Evolutionary conservation across 2,113 vertebrate species (phyloP), one percentile per base, ranked within the genome.

Genomic region (Alethe castanea): DNA sequence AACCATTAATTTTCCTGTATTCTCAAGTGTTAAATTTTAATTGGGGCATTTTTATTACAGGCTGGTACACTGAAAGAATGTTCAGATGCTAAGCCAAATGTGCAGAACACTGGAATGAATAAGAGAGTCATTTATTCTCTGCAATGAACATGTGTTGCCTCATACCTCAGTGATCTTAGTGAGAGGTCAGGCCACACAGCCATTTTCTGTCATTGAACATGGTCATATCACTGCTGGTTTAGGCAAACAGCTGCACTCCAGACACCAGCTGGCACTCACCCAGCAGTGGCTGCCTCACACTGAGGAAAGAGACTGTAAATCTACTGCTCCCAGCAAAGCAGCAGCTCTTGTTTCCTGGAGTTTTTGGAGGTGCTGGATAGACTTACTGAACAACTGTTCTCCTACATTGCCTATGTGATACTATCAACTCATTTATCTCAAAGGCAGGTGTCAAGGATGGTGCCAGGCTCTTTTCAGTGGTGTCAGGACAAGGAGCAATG

Each of bases 21-120:
- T 92, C 44, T 93, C 71, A 77, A 88, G 92, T 90, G 79, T 94
- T 96, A 92, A n/a, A 88, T 94, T 93, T 93, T 94, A 95, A 94
- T 91, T 95, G 72, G 56, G 31, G 25, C n/a, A 83, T 74, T 91
- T 94, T 88, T 86, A 67, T 80, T 94, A 66, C 66, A 93, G 81
- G 28, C n/a, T 62, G 18, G 60, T 60, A 88, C 48, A 67, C 36
- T 42, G 59, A 50, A 93, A 77, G 54, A 94, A 73, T 45, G 60
- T 71, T 84, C 69, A 84, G 76, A 81, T 24, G 18, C 35, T 71
- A 29, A 71, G 84, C 53, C 74, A 86, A 94, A 91, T 2, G 12
- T 22, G 54, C 8, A 10, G 24, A 88, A 62, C 42, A 19, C 82
- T 86, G 77, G 23, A 87, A 81, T 0, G 6, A 71, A 35, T 64